Percentiles rank a stretch among this genome's conserved stretches.
phyloP scores from a whole-genome alignment of 2,797 vertebrate genomes.

The Oreochromis mossambicus region DNA sequence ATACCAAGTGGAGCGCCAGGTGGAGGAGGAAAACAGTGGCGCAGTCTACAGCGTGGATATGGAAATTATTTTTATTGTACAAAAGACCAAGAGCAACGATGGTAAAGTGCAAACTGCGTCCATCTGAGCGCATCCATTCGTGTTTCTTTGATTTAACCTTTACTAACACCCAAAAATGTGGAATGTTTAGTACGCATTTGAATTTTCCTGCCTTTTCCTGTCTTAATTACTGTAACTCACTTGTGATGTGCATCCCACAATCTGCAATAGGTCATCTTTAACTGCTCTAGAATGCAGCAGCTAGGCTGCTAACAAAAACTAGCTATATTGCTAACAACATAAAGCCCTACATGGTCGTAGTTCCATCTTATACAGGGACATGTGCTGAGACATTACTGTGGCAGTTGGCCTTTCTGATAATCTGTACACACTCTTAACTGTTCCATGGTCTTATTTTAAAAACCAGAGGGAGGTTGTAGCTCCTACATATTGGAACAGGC shows the following conservation, averaged over 20 bases:
- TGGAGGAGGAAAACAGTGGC: neutral
- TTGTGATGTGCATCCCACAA: neutral
- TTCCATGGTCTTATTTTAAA: neutral
- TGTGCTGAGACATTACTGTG: neutral
- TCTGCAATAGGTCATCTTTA: neutral
- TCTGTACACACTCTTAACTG: neutral
- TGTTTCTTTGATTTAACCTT: neutral
- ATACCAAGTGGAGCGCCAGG: neutral
- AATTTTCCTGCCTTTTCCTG: neutral
- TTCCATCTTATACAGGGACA: neutral
- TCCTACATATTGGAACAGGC: neutral
- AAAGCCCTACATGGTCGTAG: neutral
- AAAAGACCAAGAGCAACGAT: neutral
- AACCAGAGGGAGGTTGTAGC: neutral
- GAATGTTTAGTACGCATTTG: neutral
- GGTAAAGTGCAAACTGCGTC: neutral
- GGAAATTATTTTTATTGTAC: fast-evolving
- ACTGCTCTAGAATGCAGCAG: neutral
- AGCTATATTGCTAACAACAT: neutral
- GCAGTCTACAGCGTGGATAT: fast-evolving
- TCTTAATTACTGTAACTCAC: neutral
- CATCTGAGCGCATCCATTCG: neutral
- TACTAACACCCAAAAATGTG: neutral
- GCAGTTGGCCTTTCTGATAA: neutral
- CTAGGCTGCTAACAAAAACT: neutral